phyloP scores from a whole-genome alignment of 2,888 invertebrate species.

The Acleris laterana region DNA sequence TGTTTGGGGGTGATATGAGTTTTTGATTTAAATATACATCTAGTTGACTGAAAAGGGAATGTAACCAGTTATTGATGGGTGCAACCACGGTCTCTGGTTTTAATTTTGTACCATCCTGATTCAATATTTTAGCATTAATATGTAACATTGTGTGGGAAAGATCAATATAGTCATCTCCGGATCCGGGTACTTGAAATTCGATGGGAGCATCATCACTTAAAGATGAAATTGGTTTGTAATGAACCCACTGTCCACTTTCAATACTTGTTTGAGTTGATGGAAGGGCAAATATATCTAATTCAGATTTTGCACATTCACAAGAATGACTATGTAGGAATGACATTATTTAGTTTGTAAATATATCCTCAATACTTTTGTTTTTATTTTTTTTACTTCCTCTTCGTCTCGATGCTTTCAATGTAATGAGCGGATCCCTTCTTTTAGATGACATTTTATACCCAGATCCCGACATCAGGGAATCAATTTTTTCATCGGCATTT shows the following conservation, averaged over 20 bases:
- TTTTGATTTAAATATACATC: conserved; percentile 48
- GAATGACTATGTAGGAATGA: no score
- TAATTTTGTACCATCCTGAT: conserved; percentile 39
- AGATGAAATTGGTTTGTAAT: conserved; percentile 48
- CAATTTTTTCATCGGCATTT: conserved; percentile 42
- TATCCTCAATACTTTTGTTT: conserved; percentile 30
- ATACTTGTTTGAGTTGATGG: conserved; percentile 25
- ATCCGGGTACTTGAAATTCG: conserved; percentile 47
- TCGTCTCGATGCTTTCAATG: not conserved
- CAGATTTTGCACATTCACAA: no score
- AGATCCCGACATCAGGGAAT: conserved; percentile 42
- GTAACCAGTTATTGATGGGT: conserved; percentile 48
- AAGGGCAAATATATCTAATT: no score
- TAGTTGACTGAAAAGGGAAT: conserved; percentile 45
- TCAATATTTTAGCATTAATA: conserved; percentile 43
- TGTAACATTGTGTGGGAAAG: conserved; percentile 46
- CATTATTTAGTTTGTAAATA: conserved; percentile 38
- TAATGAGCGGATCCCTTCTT: conserved; percentile 10
- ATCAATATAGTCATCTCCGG: conserved; percentile 49
- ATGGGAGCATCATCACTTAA: conserved; percentile 47
- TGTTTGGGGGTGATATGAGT: conserved; percentile 47
- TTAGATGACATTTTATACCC: conserved; percentile 41
- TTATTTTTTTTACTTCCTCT: conserved; percentile 21
- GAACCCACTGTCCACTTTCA: conserved; percentile 44
- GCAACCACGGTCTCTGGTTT: conserved; percentile 38